Evolutionary conservation across 2,888 invertebrate species (phyloP), one percentile per base, ranked within the genome.

Genomic region (Leptopilina myrica): DNA sequence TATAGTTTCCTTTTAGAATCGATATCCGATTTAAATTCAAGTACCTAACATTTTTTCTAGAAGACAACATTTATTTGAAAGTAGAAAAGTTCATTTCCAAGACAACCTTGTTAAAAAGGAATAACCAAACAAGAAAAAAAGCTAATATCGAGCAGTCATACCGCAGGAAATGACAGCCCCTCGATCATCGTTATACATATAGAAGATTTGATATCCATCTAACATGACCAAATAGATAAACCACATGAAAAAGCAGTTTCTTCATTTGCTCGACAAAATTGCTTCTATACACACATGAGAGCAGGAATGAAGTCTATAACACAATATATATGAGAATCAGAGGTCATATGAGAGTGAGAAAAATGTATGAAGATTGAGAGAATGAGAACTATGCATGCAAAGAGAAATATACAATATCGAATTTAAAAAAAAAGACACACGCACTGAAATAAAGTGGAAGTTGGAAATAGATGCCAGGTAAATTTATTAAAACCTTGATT

Each of bases 401-500:
- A 33, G 56, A 14, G n/a, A 53, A 73, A 53, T 49, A 33, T 33
- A 33, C 33, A 33, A 33, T 33, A 33, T 33, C 5, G 1, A 7
- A 43, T 33, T 33, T n/a, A n/a, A 43, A 33, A 73, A 73, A 56
- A 8, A 3, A 26, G 7, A 67, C 8, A 62, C 9, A 69, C 14
- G 40, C 6, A 40, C 20, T 33, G n/a, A 59, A 66, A 43, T 33
- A 78, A 49, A 59, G 56, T 67, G 15, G 46, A 43, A 67, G 46
- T 43, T 67, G 46, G 67, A 67, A 49, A 67, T 67, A 67, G 67
- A 66, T 67, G 46, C 67, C 6, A 9, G 2, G 66, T 15, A 43
- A 43, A 66, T 80, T 59, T 85, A 85, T 85, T 86, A 85, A 86
- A 80, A 76, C 76, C 79, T 76, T 79, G 79, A 80, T 64, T 40